Base-by-base conservation (phyloP, 1,140 invertebrate genomes). In the Melitaea cinxia region DNA sequence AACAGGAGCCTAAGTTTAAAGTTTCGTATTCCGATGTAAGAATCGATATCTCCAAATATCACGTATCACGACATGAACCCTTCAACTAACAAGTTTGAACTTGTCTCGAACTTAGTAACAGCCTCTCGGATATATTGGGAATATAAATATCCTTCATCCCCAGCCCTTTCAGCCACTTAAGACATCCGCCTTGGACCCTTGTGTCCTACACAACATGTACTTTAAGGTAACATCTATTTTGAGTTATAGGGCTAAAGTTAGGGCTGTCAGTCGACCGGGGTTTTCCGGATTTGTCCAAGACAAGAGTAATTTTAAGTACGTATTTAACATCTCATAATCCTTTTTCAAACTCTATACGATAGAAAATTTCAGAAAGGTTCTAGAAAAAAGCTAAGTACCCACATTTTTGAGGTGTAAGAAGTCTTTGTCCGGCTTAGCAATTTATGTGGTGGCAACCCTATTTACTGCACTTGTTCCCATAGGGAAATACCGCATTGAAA, bases 151-250 rank as follows among this genome's bases (percentile, higher is more conserved):
- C 72, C 74, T 60, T 33, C 63, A 72, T 21, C 42, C 61, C 68
- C 58, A 78, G 73, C 73, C 76, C 77, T 76, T 75, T 76, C 72
- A 77, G 77, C 72, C 74, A 77, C 74, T 79, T 77, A 73, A 79
- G 74, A 77, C 59, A 73, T 76, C 71, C 75, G 72, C 58, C 57
- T 28, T 65, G 62, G 72, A 73, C 74, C 74, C 77, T 75, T 59
- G 67, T 67, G 77, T 72, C 74, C 77, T 77, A 72, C 70, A 66
- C 64, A 65, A 45, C 76, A 72, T 68, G 67, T 73, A 69, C 56
- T 60, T 47, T 63, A 70, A 69, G 61, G 70, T 68, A 73, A 78
- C 73, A 75, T 75, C 73, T 78, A 76, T 76, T 78, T 79, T 79
- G 74, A 76, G 66, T 72, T 76, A 72, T 65, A 69, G 60, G n/a